Evolutionary conservation across 2,113 vertebrate genomes (phyloP).

Genomic region (Propithecus coquereli): DNA sequence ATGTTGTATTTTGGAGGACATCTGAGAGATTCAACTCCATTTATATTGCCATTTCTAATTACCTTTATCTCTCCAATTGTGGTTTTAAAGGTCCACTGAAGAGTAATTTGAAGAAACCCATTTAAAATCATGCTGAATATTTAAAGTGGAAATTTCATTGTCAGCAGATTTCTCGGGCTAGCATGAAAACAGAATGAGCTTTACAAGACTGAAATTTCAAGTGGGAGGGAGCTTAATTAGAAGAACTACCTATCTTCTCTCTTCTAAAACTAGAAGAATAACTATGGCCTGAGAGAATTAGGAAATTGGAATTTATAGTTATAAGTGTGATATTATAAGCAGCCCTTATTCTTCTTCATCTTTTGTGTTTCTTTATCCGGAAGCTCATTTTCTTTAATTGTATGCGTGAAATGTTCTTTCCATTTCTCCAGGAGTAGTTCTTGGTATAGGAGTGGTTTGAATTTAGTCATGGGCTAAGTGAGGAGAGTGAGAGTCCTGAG

Average conservation of each 20-base stretch:
- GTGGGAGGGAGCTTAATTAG: conserved; percentile 60
- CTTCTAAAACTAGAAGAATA: conserved; percentile 27
- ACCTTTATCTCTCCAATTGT: conserved; percentile 63
- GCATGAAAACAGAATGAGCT: conserved; percentile 53
- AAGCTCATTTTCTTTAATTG: conserved; percentile 9
- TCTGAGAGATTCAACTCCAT: conserved; percentile 42
- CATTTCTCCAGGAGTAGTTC: neutral
- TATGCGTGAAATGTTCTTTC: neutral
- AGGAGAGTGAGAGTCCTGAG: neutral
- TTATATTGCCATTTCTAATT: conserved; percentile 67
- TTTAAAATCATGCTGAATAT: conserved; percentile 68
- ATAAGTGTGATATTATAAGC: neutral
- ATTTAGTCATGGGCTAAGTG: neutral
- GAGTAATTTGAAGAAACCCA: conserved; percentile 67
- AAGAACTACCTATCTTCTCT: conserved; percentile 27
- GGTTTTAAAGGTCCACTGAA: conserved; percentile 65
- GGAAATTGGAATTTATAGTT: conserved; percentile 27
- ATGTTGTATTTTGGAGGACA: conserved; percentile 48
- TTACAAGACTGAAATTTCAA: conserved; percentile 57
- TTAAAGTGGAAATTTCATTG: conserved; percentile 63
- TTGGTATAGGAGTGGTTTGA: neutral
- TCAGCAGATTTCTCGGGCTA: conserved; percentile 62
- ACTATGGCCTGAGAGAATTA: conserved; percentile 11
- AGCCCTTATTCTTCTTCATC: neutral
- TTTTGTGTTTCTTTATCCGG: conserved; percentile 29